Evolutionary conservation across 2,797 vertebrate species (phyloP), one percentile per base, ranked within the genome.

Genomic region (Kryptolebias ocellatus): DNA sequence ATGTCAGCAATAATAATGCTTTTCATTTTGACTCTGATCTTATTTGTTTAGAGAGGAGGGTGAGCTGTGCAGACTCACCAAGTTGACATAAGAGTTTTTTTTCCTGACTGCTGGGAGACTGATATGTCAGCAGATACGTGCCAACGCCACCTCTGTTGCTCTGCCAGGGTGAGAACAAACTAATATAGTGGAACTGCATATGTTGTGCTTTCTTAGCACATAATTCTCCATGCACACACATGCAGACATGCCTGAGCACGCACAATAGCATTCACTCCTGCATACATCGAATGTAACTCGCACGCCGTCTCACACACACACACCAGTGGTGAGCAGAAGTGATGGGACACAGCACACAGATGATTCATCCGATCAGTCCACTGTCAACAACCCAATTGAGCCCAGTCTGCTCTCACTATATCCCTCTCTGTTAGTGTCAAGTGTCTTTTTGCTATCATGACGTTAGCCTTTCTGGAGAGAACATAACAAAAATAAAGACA

Each of bases 1-100:
- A 90, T 81, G 89, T 88, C 89, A 87, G 84, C 86, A 81, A 79
- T 85, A 91, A 90, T 92, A 90, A 92, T 85, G 86, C 80, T 82
- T 87, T 89, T 90, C 80, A 84, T 90, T 91, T 83, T 83, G 80
- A 84, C 86, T 87, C 65, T 83, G 87, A 90, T 91, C 82, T 80
- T 90, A 87, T 92, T 91, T 91, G 87, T 85, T 87, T 67, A 71
- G 79, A 78, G 70, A 78, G 82, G 79, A 79, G 82, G 81, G 74
- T 24, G 83, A 80, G 74, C 63, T 44, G 16, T 5, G 66, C 51
- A 64, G 76, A 46, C 79, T 70, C 76, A 67, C 57, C 4, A 37
- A 83, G 83, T 86, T 86, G 85, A 89, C 89, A 80, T 53, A 71
- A 81, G 82, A 70, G 78, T 70, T 85, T 79, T 18, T 49, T 18